Percentiles rank a stretch among this genome's conserved stretches.
Conservation (phyloP, 2,888 invertebrate species). For the Eristalis intricaria region DNA sequence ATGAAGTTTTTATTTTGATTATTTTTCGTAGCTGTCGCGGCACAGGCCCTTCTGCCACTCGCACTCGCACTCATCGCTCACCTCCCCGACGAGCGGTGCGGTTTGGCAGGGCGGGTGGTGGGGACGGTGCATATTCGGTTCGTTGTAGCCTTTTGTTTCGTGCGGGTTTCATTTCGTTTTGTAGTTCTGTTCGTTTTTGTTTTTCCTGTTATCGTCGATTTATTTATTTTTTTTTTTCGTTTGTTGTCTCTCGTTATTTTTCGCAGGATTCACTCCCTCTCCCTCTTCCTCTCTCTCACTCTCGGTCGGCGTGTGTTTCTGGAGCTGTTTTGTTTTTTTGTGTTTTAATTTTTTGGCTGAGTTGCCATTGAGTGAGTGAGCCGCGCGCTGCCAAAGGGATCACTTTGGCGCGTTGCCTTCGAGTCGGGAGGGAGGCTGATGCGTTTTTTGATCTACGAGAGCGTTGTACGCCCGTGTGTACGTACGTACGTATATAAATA, state of each 20-base stretch:
- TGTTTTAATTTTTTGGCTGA: conserved; percentile 64
- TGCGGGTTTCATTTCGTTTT: conserved; percentile 53
- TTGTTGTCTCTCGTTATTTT: conserved; percentile 62
- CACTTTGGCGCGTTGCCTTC: conserved; percentile 48
- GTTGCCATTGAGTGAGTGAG: conserved; percentile 61
- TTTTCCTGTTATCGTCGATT: conserved; percentile 48
- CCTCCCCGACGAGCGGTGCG: neutral
- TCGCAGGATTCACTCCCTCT: conserved; percentile 57
- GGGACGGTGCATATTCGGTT: conserved; percentile 28
- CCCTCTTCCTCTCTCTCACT: too few relatives aligned
- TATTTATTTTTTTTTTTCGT: conserved; percentile 51
- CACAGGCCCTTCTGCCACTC: neutral
- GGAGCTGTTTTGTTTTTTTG: conserved; percentile 12
- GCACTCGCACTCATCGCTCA: neutral
- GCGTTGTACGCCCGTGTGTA: neutral
- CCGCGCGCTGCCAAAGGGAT: conserved; percentile 47
- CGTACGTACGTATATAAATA: conserved; percentile 27
- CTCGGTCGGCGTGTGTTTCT: conserved; percentile 12
- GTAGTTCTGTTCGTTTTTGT: conserved; percentile 23
- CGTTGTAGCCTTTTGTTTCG: conserved; percentile 68
- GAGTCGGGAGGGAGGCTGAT: conserved; percentile 1
- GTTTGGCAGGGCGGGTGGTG: neutral
- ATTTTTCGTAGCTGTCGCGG: conserved; percentile 65
- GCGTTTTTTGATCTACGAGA: conserved; percentile 69
- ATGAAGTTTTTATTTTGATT: conserved; percentile 69